Conservation (phyloP, 2,888 invertebrate species). For the Pseudoips prasinana region DNA sequence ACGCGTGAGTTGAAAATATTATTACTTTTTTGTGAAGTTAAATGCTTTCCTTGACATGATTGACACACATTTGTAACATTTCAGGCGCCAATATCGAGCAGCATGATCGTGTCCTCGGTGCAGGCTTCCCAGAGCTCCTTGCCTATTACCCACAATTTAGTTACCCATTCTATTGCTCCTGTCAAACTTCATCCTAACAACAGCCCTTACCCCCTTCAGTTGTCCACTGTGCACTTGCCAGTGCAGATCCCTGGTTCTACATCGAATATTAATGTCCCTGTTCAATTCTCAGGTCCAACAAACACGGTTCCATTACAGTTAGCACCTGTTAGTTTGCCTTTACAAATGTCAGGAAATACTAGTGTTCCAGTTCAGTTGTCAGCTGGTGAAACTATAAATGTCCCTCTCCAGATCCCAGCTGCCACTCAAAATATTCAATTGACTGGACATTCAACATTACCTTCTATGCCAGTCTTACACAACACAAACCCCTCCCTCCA, state of each 20-base stretch:
- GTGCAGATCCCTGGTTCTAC: slow-evolving; percentile 73
- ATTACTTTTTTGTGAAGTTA: slow-evolving; percentile 22
- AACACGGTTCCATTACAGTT: slow-evolving; percentile 67
- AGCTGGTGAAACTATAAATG: slow-evolving; percentile 72
- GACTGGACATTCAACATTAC: slow-evolving; percentile 50
- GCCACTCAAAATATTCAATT: slow-evolving; percentile 65
- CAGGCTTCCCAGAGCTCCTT: slow-evolving; percentile 72
- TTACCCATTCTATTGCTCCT: slow-evolving; percentile 72
- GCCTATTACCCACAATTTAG: slow-evolving; percentile 69
- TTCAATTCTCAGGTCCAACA: slow-evolving; percentile 65
- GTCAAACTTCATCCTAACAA: slow-evolving; percentile 69
- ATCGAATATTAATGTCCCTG: slow-evolving; percentile 73
- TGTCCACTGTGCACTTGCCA: slow-evolving; percentile 75
- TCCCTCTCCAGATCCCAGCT: slow-evolving; percentile 66
- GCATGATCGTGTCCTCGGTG: slow-evolving; percentile 77
- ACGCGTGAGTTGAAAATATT: slow-evolving; percentile 60
- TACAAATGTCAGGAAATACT: slow-evolving; percentile 68
- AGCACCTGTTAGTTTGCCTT: slow-evolving; percentile 67
- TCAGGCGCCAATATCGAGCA: slow-evolving; percentile 76
- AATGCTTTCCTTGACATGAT: slow-evolving; percentile 40
- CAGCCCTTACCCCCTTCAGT: slow-evolving; percentile 66
- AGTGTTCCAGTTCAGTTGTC: slow-evolving; percentile 70
- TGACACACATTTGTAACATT: slow-evolving; percentile 56
- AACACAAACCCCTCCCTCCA: slow-evolving; percentile 58
- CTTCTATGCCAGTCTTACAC: slow-evolving; percentile 71